A percentile compares a stretch with the other conserved stretches of the same genome.
phyloP scores from a whole-genome alignment of 2,888 invertebrate genomes.

The Drosophila hamatofila region DNA sequence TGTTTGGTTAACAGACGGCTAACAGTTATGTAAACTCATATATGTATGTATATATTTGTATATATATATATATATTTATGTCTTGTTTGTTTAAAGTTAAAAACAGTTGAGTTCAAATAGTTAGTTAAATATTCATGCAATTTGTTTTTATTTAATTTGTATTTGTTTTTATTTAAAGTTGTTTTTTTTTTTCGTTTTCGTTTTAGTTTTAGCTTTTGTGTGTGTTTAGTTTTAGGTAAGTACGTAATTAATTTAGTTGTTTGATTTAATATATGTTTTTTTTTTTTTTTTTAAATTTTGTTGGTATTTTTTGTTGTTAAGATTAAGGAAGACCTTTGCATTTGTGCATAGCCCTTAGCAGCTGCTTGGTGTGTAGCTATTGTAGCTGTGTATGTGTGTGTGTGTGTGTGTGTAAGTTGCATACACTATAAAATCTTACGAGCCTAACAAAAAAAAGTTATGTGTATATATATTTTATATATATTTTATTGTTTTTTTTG shows the following conservation, averaged over 20 bases:
- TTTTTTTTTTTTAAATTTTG: background rate
- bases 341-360: conserved; percentile 66
- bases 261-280: conserved; percentile 4
- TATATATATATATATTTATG: background rate
- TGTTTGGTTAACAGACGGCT: conserved; percentile 40
- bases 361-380: conserved; percentile 21
- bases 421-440: conserved; percentile 41
- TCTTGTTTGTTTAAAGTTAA: conserved; percentile 22
- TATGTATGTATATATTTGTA: background rate
- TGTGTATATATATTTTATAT: background rate
- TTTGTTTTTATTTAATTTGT: conserved; percentile 26
- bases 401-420: conserved; percentile 18
- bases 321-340: conserved; percentile 71
- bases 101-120: conserved; percentile 32
- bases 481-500: background rate
- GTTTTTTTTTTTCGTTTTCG: conserved; percentile 14
- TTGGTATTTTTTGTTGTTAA: conserved; percentile 36
- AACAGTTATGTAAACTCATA: conserved; percentile 34
- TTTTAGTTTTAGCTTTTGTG: conserved; percentile 26
- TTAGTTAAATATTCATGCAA: conserved; percentile 53
- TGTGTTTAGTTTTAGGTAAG: conserved; percentile 28
- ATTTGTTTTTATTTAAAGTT: conserved; percentile 33
- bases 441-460: conserved; percentile 41
- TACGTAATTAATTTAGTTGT: conserved; percentile 27
- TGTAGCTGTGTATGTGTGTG: conserved; percentile 26